Base-by-base conservation (phyloP, 37 sponge, comb jelly and placozoan genomes). In the Hormiphora californensis region DNA sequence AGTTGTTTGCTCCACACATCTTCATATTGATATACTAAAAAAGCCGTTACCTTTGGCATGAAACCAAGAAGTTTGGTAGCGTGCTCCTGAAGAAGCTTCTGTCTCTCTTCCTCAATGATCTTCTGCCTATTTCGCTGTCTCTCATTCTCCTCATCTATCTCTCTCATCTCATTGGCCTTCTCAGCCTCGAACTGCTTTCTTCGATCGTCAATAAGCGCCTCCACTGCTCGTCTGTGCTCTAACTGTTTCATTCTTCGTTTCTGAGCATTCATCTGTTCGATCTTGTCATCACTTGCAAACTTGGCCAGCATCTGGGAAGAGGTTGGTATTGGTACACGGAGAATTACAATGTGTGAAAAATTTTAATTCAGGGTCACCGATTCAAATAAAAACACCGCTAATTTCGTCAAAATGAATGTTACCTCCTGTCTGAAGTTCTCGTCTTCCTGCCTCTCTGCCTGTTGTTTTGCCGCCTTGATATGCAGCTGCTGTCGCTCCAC, bases 191-290 rank as follows among this genome's bases (percentile, higher is more conserved):
- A 91, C 67, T 93, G 92, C 25, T 40, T 61, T 35, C 92, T 85
- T 34, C 97, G 54, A 28, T 91, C 93, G 32, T 96, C 93, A 9
- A 96, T 94, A 33, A 96, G 88, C 33, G 41, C 88, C 87, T 96
- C 95, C 67, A 96, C 97, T 17, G 93, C 97, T 43, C 93, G 86
- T 11, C 89, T 89, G 88, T 96, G 97, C 55, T 96, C 97, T 86
- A 91, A 81, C 35, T 96, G 97, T 63, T 94, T 96, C 97, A 96
- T 96, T 30, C 97, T 65, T 40, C 97, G 54, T 87, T 93, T 96
- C 88, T 96, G 97, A 19, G 94, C 95, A 85, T 89, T 93, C 92
- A 96, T 94, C 81, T 94, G 95, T 62, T 96, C 97, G 78, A 96
- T 90, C 22, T 93, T 88, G 55, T 96, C 97, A 87, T 96, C 97